Conservation (phyloP, 2,888 invertebrate species). For the Pterostichus niger region DNA sequence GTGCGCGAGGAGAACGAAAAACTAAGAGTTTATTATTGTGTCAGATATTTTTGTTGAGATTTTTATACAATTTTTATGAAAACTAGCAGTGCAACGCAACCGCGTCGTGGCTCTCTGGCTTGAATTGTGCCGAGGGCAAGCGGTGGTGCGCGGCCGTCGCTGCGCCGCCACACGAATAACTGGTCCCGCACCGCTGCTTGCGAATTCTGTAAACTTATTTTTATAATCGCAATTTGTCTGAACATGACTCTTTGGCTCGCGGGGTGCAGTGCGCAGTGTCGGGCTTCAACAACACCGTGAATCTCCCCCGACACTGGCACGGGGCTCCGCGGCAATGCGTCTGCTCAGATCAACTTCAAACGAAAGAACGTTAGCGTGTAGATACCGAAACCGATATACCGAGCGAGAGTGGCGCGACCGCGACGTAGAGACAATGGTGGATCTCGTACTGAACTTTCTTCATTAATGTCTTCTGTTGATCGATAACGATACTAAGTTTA, state of each 20-base stretch:
- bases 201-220: slow-evolving; percentile 63
- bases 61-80: slow-evolving; percentile 65
- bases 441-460: slow-evolving; percentile 41
- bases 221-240: slow-evolving; percentile 57
- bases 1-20: neutral
- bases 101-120: slow-evolving; percentile 35
- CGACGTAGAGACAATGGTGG: slow-evolving; percentile 28
- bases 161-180: too few species aligned
- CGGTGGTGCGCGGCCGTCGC: slow-evolving; percentile 12
- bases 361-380: slow-evolving; percentile 52
- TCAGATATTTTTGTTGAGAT: slow-evolving; percentile 59
- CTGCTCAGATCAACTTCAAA: slow-evolving; percentile 22
- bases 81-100: too few species aligned
- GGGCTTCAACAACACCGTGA: slow-evolving; percentile 54
- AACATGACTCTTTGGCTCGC: slow-evolving; percentile 1
- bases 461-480: slow-evolving; percentile 33
- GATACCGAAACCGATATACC: neutral
- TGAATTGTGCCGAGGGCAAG: slow-evolving; percentile 28
- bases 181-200: slow-evolving; percentile 12
- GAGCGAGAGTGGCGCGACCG: slow-evolving; percentile 22
- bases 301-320: slow-evolving; percentile 52
- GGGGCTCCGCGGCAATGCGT: slow-evolving; percentile 1
- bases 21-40: slow-evolving; percentile 32
- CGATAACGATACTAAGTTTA: slow-evolving; percentile 39
- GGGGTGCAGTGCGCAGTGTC: slow-evolving; percentile 12